A percentile compares a stretch with the other conserved stretches of the same genome.
phyloP scores from a whole-genome alignment of 2,797 vertebrate species.

The Eospalax fontanierii region DNA sequence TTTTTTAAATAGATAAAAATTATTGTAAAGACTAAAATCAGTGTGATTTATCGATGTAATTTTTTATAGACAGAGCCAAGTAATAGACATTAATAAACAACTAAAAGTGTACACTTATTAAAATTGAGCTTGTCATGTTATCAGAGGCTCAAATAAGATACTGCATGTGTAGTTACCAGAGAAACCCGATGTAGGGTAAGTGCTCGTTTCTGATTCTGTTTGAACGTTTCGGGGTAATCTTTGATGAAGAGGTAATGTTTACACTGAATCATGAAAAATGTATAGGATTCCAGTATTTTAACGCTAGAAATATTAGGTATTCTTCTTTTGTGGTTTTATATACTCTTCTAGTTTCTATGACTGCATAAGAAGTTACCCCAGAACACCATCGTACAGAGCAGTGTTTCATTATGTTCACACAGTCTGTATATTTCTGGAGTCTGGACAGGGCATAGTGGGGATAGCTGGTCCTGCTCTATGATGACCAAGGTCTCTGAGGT shows the following conservation, averaged over 20 bases:
- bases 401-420: neutral
- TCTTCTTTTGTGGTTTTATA: neutral
- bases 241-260: conserved; percentile 39
- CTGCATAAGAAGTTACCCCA: neutral
- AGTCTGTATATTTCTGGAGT: neutral
- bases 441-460: neutral
- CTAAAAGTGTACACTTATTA: conserved; percentile 45
- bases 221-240: neutral
- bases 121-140: neutral
- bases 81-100: conserved; percentile 77
- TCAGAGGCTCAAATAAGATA: neutral
- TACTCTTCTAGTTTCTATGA: neutral
- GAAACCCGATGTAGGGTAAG: fast-evolving
- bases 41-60: conserved; percentile 73
- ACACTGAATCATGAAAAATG: conserved; percentile 64
- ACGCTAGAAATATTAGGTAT: neutral
- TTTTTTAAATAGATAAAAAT: conserved; percentile 81
- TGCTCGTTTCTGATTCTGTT: neutral
- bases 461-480: neutral
- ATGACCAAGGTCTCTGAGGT: neutral
- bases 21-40: conserved; percentile 67
- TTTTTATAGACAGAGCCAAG: conserved; percentile 72
- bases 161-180: neutral
- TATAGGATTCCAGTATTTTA: conserved; percentile 8
- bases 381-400: fast-evolving